Evolutionary conservation across 2,797 vertebrate species (phyloP), one percentile per base, ranked within the genome.

Genomic region (Etheostoma perlongum): DNA sequence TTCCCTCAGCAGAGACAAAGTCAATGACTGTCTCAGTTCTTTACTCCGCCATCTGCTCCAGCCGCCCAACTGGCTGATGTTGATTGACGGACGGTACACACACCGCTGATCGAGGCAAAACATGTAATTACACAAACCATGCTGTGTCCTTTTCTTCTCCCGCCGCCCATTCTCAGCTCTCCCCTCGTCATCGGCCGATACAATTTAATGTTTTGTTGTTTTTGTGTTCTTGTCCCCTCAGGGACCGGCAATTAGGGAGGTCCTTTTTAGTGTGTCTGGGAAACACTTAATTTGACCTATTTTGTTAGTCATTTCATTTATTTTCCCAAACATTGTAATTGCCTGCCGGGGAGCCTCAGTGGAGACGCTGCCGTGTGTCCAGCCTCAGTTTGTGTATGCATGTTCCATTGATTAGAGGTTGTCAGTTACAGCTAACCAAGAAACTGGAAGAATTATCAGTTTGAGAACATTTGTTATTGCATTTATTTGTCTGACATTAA

Each of bases 201-300:
- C 86, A 92, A 91, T 87, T 77, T 88, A 71, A 82, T 73, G 79
- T 89, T 87, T 86, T 81, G 72, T 89, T 88, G 76, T 90, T 74
- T 89, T 77, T 80, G 68, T 85, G 72, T 90, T 83, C 88, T 84
- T 68, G 75, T 78, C 57, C 76, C 82, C 79, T 85, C 53, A 80
- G 90, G 88, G 86, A 86, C 80, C 72, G 63, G 86, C 90, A 92
- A 95, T 93, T 94, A 94, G 85, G 87, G 88, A 89, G 90, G 80
- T 80, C 83, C 85, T 90, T 85, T 40, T 89, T 75, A 81, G 80
- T 68, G 70, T 81, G 74, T 83, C 67, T 85, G 72, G 88, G 90
- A 93, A 94, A 93, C 93, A 92, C 91, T 93, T 93, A 76, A 94
- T 94, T 93, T 93, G 85, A 92, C 85, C 91, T 93, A 80, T 94